Base-by-base conservation (phyloP, 2,797 vertebrate species). In the Labroides dimidiatus region DNA sequence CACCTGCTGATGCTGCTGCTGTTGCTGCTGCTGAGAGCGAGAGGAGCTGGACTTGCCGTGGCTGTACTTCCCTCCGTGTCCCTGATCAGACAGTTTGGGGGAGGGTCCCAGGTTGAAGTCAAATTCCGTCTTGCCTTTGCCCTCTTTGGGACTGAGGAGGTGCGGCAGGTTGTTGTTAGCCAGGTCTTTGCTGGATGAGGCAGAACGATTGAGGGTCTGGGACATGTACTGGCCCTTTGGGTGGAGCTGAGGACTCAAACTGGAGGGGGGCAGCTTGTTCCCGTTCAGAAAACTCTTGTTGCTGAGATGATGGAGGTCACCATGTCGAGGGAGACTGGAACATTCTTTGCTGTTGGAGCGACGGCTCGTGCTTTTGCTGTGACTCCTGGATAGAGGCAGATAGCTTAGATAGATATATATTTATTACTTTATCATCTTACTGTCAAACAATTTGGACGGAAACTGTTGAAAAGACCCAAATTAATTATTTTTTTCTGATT, bases 81-180 rank as follows among this genome's bases (percentile, higher is more conserved):
- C 88, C 79, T 76, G 87, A 30, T 88, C 90, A 1, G 74, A 47
- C 64, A 86, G 72, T 83, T 90, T 92, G 88, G 45, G 92, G 69
- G 85, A 92, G 16, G 96, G 87, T 55, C 95, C 97, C 76, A 96
- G 85, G 42, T 87, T 97, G 88, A 99, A 99, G 87, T 99, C 97
- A 83, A 99, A 99, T 81, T 99, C 97, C 6, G 93, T 94, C 92
- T 99, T 98, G 77, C 93, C 91, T 89, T 98, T 99, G 80, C 89
- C 64, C 52, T 99, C 97, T 92, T 99, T 99, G 56, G 98, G 98
- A 87, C 98, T 99, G 79, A 99, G 96, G 57, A 99, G 96, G 85
- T 98, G 97, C 0, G 98, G 97, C 87, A 99, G 93, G 84, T 98
- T 98, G 84, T 97, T 98, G 88, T 96, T 99, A 66, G 93, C 93